Evolutionary conservation across 2,113 vertebrate species (phyloP).

Genomic region (Genyomyrus donnyi): DNA sequence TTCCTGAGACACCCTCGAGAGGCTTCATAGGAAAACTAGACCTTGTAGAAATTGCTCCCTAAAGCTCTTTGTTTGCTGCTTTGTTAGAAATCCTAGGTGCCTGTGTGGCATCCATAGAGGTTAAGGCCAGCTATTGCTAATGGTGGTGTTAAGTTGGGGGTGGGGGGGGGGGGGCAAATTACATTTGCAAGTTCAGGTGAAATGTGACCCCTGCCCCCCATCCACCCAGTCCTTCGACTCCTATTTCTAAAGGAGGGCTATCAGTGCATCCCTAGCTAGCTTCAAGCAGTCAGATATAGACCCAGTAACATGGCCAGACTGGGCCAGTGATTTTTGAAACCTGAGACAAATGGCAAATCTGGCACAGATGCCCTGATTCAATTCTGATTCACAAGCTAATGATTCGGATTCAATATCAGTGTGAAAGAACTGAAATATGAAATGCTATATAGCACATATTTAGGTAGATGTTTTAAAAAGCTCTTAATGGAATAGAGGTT

Average conservation of each 20-base stretch:
- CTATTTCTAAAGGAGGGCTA: constrained; percentile 12
- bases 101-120: not conserved
- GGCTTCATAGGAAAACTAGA: not conserved
- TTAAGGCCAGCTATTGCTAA: not conserved
- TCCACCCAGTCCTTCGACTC: constrained; percentile 24
- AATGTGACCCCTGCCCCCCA: constrained; percentile 25
- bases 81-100: not conserved
- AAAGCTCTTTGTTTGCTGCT: not conserved
- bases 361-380: not conserved
- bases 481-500: not conserved
- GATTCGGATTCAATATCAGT: not conserved
- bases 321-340: constrained; percentile 8
- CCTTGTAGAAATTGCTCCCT: not conserved
- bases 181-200: constrained; percentile 26
- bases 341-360: not conserved
- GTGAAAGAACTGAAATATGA: not conserved
- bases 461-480: not conserved
- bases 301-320: not conserved
- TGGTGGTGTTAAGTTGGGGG: not conserved
- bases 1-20: not conserved
- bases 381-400: not conserved
- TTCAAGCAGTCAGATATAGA: constrained; percentile 21
- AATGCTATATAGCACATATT: not conserved
- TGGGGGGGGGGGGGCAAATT: not conserved
- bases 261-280: not conserved